Evolutionary conservation across 2,888 invertebrate species (phyloP), one percentile per base, ranked within the genome.

Genomic region (Brachylomia viminalis): DNA sequence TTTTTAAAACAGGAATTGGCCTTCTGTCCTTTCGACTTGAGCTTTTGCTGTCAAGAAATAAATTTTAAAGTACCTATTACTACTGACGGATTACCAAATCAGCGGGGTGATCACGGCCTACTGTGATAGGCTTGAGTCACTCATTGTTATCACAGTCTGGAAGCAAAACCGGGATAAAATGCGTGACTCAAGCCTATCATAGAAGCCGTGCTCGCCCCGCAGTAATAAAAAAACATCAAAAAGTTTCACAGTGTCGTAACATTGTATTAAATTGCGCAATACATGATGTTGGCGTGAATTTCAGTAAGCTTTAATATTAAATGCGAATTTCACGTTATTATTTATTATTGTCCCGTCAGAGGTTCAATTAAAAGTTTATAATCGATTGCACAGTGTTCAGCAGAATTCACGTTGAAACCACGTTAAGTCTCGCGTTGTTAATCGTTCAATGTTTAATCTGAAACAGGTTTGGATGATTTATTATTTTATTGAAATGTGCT

Each of bases 361-460:
- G 65, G 68, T 72, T 72, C 72, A 81, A 83, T 83, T 84, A 83
- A 77, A 77, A 84, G 47, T 81, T 84, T 71, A 59, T 70, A 75
- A 78, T 75, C 72, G 81, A 75, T 65, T 78, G 81, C 66, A 75
- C 74, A 61, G 33, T 33, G 54, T 56, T 77, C 72, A 30, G 72
- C 33, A 58, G 49, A n/a, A 20, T 64, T 17, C n/a, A 56, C 42
- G 11, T n/a, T 47, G 17, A 65, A 54, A 52, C n/a, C 47, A 27
- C 33, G 61, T 72, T 17, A 66, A 74, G 30, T 66, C 73, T 49
- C 0, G 49, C 15, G 66, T 45, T 49, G 33, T 49, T 66, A 61
- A 73, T 52, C 15, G n/a, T 8, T 30, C n/a, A 79, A 38, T 56
- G 7, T 62, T 79, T 56, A 62, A 79, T 62, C 23, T 33, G 1